Evolutionary conservation across 2,888 invertebrate species (phyloP).

Genomic region (Melinopterus prodromus): DNA sequence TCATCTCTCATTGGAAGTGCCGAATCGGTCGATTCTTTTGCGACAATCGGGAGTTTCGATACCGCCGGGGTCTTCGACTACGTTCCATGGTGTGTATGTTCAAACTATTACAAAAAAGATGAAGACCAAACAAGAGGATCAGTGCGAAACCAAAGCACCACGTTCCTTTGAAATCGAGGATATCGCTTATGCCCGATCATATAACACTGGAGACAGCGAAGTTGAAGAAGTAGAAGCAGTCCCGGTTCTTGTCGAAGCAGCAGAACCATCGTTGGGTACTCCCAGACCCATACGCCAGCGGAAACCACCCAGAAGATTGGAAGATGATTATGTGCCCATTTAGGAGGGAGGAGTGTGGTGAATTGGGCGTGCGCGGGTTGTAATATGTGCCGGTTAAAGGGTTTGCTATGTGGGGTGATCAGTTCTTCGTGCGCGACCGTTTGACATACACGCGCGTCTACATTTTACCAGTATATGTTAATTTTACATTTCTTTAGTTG

Average conservation of each 20-base stretch:
- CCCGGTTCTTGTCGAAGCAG: background rate
- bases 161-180: constrained; percentile 4
- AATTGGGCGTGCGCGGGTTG: background rate
- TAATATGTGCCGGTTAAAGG: background rate
- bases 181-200: background rate
- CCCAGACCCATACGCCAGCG: background rate
- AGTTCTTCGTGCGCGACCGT: no score
- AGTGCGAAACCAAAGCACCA: background rate
- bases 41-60: no score
- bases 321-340: background rate
- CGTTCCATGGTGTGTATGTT: no score
- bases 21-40: no score
- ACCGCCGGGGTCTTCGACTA: no score
- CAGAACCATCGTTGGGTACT: background rate
- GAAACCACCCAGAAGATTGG: background rate
- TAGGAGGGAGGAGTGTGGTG: constrained; percentile 15
- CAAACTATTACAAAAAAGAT: constrained; percentile 12
- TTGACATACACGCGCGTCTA: no score
- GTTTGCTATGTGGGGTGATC: background rate
- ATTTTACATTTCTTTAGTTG: no score
- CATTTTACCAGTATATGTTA: no score
- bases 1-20: no score
- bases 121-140: constrained; percentile 17
- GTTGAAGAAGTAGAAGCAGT: background rate
- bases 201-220: background rate